Percentiles rank a stretch among this genome's conserved stretches.
These are phyloP conservation scores for Akabosia matsudoensis DNA, from an alignment of 1,140 invertebrate species.

Conservation along the genomic window DNA sequence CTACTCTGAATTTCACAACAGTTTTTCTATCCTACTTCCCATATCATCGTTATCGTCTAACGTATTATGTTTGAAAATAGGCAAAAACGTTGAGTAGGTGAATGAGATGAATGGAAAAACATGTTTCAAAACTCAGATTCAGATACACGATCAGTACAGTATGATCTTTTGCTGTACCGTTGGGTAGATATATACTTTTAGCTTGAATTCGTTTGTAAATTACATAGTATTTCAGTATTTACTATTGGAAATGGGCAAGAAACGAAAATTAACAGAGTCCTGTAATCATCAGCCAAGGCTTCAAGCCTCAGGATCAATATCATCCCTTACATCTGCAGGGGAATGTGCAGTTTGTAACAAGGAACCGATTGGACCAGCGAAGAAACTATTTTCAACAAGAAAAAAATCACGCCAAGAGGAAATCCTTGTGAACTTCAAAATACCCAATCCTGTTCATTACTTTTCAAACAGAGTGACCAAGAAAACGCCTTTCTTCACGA, in stretches of 20 bases:
- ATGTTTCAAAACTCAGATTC: background rate
- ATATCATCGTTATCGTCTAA: too few relatives aligned
- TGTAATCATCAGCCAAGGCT: slow-evolving; percentile 91
- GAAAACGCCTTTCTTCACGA: slow-evolving; percentile 1
- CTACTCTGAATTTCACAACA: too few relatives aligned
- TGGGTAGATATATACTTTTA: background rate
- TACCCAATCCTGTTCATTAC: background rate
- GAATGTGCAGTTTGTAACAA: slow-evolving; percentile 48
- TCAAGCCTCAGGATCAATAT: slow-evolving; percentile 84
- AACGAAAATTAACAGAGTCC: slow-evolving; percentile 85
- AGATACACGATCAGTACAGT: background rate
- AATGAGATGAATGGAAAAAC: background rate
- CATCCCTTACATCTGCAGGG: slow-evolving; percentile 64
- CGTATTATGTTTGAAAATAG: background rate
- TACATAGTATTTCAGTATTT: background rate
- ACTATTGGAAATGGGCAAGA: slow-evolving; percentile 78
- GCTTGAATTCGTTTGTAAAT: background rate
- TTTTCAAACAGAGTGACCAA: background rate
- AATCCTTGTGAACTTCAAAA: background rate
- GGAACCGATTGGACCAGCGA: slow-evolving; percentile 29
- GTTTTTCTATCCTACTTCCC: too few relatives aligned
- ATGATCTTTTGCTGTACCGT: background rate
- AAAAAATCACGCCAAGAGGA: slow-evolving; percentile 14
- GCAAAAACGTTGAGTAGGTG: background rate
- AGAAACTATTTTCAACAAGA: slow-evolving; percentile 24